A percentile compares a stretch with the other conserved stretches of the same genome.
Evolutionary conservation across 1,140 invertebrate species (phyloP).

Genomic region (Atta texana): DNA sequence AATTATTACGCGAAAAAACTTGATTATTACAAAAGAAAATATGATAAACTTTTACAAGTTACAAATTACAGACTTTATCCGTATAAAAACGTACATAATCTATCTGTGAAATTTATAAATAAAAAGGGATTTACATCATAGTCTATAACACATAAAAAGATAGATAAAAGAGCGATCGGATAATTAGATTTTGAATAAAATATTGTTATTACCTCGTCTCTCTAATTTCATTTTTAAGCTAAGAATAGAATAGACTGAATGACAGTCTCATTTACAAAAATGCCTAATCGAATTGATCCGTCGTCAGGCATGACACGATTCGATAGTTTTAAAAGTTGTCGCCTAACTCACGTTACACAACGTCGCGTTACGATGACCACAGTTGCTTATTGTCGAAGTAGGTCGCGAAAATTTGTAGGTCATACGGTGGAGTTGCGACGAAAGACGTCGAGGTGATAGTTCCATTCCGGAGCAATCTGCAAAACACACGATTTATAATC

Average conservation of each 20-base stretch:
- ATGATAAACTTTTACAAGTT: not conserved
- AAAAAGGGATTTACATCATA: not conserved
- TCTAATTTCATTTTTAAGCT: not conserved
- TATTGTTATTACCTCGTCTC: not conserved
- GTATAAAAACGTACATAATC: not conserved
- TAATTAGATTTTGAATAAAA: constrained; percentile 7
- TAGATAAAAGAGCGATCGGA: not conserved
- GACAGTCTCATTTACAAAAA: not conserved
- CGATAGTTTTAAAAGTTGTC: constrained; percentile 12
- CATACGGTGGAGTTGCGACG: constrained; percentile 22
- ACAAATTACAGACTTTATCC: not conserved
- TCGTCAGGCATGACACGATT: not conserved
- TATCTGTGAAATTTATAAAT: not conserved
- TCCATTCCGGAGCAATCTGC: constrained; percentile 10
- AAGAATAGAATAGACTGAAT: not conserved
- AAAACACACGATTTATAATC: constrained; percentile 1
- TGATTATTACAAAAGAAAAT: not conserved
- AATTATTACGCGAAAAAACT: not conserved
- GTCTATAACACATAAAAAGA: not conserved
- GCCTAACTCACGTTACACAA: constrained; percentile 43
- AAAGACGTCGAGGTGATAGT: constrained; percentile 42
- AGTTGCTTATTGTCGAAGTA: constrained; percentile 63
- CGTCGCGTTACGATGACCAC: constrained; percentile 38
- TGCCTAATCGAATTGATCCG: not conserved
- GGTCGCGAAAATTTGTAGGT: constrained; percentile 75